Base-by-base conservation (phyloP, 1,140 invertebrate genomes). In the Ditylenchus dipsaci region DNA sequence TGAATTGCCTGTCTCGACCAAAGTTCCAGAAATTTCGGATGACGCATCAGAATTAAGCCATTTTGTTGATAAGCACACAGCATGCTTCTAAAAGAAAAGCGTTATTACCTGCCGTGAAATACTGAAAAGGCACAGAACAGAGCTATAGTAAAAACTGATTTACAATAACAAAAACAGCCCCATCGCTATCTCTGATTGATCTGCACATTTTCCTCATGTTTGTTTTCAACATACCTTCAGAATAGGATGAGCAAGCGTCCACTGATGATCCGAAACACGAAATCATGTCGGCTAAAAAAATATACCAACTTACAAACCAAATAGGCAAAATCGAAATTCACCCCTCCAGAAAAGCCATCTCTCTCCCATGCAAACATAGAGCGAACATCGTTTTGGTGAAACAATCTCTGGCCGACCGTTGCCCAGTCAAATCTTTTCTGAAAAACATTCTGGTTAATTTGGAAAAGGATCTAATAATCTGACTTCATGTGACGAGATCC, bases 321-420 rank as follows among this genome's bases (percentile, higher is more conserved):
- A 11, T 38, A 38, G 11, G 33, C 33, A 38, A 38, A 38, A 38
- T 38, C 3, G 3, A 5, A 11, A 5, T 38, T 5, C 11, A 38
- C 33, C 33, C 75, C 75, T 21, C 76, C 75, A 76, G 47, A 76
- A 26, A 0, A 76, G 62, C 72, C 73, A 76, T 19, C 30, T 17
- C 7, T 42, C 53, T 30, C 66, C 73, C 23, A 76, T 33, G 23
- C 58, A 66, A 47, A 58, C 63, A 76, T 47, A 1, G 66, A 26
- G 3, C 60, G 56, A 45, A 76, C 75, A 63, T 76, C 75, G 53
- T 73, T 72, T 47, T 71, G n/a, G 29, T 74, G 68, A 47, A 74
- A 23, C 9, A 75, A 58, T 33, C 73, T 26, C 47, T 61, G 59
- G 1, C 77, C 77, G 49, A 68, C 59, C 11, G 62, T 66, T 19